phyloP scores from a whole-genome alignment of 2,113 vertebrate genomes.

The Typhlomys cinereus region DNA sequence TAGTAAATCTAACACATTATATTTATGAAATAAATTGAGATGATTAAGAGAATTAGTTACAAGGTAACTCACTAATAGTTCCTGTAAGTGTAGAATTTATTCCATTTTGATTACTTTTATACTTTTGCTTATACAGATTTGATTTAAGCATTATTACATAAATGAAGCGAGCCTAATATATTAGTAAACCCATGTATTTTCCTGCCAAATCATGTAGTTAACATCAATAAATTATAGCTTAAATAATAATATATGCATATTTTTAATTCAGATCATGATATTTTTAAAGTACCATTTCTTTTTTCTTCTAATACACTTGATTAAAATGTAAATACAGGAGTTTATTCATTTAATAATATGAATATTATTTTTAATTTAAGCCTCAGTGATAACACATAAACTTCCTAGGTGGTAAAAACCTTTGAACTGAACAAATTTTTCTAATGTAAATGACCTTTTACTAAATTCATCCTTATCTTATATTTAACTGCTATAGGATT shows the following conservation, averaged over 20 bases:
- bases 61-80: background rate
- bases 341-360: background rate
- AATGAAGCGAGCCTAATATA: background rate
- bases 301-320: background rate
- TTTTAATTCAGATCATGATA: conserved; percentile 5
- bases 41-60: background rate
- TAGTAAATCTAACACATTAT: background rate
- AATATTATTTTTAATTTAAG: conserved; percentile 36
- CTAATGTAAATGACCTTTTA: background rate
- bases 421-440: background rate
- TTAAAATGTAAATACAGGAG: background rate
- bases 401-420: background rate
- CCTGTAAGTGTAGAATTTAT: conserved; percentile 15
- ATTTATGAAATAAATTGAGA: background rate
- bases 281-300: background rate
- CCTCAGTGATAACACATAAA: background rate
- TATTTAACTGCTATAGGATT: background rate
- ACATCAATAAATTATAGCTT: background rate
- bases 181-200: background rate
- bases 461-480: background rate
- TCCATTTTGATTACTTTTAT: background rate
- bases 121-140: conserved; percentile 29
- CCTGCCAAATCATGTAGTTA: background rate
- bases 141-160: conserved; percentile 10
- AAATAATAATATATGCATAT: background rate